A percentile compares a stretch with the other conserved stretches of the same genome.
phyloP scores from a whole-genome alignment of 2,113 vertebrate species.

The Polyodon spathula region DNA sequence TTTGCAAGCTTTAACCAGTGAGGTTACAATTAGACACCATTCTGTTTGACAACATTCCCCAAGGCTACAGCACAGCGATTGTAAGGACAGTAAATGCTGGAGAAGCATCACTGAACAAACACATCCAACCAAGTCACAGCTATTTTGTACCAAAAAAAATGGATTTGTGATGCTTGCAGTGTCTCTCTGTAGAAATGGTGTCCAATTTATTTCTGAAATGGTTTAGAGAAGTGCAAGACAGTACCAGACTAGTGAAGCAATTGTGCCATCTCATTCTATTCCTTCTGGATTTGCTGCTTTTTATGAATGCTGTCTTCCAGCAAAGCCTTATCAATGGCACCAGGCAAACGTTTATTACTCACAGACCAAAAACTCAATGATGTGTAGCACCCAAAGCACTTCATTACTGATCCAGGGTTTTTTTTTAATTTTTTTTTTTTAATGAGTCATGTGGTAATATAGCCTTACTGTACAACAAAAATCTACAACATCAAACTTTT shows the following conservation, averaged over 20 bases:
- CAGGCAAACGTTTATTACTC: no score
- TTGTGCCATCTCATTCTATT: conserved; percentile 16
- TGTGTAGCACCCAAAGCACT: no score
- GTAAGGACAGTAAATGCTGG: conserved; percentile 49
- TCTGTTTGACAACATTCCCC: conserved; percentile 36
- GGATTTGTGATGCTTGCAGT: conserved; percentile 33
- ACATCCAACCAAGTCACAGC: conserved; percentile 40
- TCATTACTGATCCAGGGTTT: no score
- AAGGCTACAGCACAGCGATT: conserved; percentile 39
- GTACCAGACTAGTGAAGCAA: conserved; percentile 14
- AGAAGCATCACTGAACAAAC: conserved; percentile 55
- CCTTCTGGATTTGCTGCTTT: conserved; percentile 9
- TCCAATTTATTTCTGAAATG: conserved; percentile 33
- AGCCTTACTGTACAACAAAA: no score
- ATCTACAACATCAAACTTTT: no score
- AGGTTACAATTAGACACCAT: conserved; percentile 38
- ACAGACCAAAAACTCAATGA: no score
- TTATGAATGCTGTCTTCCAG: conserved; percentile 7
- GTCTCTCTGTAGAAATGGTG: conserved; percentile 26
- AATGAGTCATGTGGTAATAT: no score
- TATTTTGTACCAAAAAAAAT: conserved; percentile 49
- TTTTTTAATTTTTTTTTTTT: no score
- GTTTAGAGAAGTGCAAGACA: conserved; percentile 21
- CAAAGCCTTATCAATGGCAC: background rate
- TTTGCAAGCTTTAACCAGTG: conserved; percentile 34